Conservation (phyloP, 53 echinoderm and acorn worm species). For the Echinometra lucunter region DNA sequence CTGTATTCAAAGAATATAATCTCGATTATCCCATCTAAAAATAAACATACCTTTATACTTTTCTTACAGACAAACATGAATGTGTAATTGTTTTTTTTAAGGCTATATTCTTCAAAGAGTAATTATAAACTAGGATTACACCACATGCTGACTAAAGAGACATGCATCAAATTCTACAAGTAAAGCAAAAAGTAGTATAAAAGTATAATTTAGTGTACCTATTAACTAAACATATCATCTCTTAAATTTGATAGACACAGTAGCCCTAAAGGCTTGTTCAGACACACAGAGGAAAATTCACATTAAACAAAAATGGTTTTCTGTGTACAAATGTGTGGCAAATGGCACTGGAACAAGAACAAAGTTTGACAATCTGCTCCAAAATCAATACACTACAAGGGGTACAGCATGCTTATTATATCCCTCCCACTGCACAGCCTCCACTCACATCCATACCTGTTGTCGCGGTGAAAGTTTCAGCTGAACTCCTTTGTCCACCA, state of each 20-base stretch:
- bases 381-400: background rate
- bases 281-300: no score
- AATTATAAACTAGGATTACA: background rate
- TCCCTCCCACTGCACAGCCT: no score
- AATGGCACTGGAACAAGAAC: no score
- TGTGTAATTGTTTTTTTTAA: background rate
- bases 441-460: background rate
- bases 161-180: background rate
- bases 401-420: background rate
- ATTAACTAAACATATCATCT: background rate
- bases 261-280: no score
- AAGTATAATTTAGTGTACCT: background rate
- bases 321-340: no score
- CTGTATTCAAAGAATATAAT: no score
- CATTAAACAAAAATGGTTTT: no score
- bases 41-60: no score
- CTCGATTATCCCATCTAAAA: no score
- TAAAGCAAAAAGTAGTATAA: background rate
- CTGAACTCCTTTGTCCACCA: constrained; percentile 41
- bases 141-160: background rate
- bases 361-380: background rate
- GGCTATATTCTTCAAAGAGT: background rate
- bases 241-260: no score
- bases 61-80: no score
- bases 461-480: constrained; percentile 38